These are phyloP conservation scores for Centroberyx gerrardi DNA, from an alignment of 2,797 vertebrate species.

Conservation along the genomic window DNA sequence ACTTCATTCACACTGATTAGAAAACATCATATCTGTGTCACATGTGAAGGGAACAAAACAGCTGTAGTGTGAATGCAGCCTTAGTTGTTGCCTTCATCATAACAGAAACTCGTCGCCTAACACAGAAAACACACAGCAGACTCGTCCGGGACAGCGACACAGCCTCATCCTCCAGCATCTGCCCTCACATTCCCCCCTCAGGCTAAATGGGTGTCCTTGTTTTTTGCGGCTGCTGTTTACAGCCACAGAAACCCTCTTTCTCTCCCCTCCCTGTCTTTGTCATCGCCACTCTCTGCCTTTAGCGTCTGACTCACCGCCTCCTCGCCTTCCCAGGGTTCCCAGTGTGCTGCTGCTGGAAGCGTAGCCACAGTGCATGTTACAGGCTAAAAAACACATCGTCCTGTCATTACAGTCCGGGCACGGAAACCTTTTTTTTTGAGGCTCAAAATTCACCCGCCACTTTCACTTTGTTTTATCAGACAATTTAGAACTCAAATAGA, in stretches of 20 bases:
- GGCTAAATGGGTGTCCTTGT: constrained; percentile 63
- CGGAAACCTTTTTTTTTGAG: background rate
- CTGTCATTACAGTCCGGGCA: background rate
- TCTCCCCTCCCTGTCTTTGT: constrained; percentile 23
- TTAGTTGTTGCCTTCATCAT: too few species aligned
- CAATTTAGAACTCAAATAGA: too few species aligned
- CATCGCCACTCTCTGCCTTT: constrained; percentile 44
- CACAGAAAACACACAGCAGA: background rate
- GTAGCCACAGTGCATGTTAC: constrained; percentile 14
- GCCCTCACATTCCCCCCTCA: constrained; percentile 25
- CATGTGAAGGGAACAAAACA: too few species aligned
- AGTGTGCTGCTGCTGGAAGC: constrained; percentile 20
- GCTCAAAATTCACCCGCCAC: too few species aligned
- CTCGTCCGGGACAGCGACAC: constrained; percentile 3
- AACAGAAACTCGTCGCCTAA: too few species aligned
- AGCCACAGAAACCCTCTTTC: constrained; percentile 50
- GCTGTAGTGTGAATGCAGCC: too few species aligned
- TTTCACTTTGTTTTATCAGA: too few species aligned
- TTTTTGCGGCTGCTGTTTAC: constrained; percentile 39
- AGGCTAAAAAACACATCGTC: background rate
- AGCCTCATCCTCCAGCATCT: constrained; percentile 34
- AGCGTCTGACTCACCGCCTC: constrained; percentile 52
- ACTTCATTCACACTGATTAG: too few species aligned
- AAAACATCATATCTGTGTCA: too few species aligned
- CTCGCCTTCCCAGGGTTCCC: constrained; percentile 19